These are phyloP conservation scores for Drosophila rellima DNA, from an alignment of 2,888 invertebrate species.

Conservation along the genomic window DNA sequence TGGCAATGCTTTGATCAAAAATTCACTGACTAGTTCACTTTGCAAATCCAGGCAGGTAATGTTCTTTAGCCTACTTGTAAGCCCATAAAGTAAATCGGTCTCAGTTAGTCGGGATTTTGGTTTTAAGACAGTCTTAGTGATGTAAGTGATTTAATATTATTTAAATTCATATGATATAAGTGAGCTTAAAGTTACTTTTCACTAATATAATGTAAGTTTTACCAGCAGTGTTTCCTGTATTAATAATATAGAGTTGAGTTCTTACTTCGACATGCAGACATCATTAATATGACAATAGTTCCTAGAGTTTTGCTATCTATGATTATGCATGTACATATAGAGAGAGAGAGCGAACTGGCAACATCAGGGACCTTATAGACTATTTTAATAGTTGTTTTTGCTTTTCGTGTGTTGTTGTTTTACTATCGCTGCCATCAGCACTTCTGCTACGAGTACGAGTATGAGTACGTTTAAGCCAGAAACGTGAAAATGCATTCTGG, in stretches of 20 bases:
- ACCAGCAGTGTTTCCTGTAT: too few relatives aligned
- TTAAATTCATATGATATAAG: neutral
- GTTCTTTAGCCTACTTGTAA: neutral
- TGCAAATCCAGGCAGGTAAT: neutral
- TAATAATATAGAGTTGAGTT: neutral
- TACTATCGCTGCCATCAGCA: slow-evolving; percentile 56
- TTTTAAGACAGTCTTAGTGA: neutral
- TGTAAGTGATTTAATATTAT: too few relatives aligned
- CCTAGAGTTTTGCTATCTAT: neutral
- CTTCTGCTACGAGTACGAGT: slow-evolving; percentile 26
- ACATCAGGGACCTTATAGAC: slow-evolving; percentile 29
- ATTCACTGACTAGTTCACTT: slow-evolving; percentile 4
- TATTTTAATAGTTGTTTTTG: slow-evolving; percentile 10
- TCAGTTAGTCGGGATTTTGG: neutral
- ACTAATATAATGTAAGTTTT: too few relatives aligned
- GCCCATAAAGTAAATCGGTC: neutral
- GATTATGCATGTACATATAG: slow-evolving; percentile 2
- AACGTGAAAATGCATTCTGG: slow-evolving; percentile 57
- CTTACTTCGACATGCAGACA: slow-evolving; percentile 1
- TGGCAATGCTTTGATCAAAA: slow-evolving; percentile 9
- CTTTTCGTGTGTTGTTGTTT: slow-evolving; percentile 17
- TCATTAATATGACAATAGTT: slow-evolving; percentile 21
- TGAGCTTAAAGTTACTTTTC: neutral
- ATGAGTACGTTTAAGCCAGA: slow-evolving; percentile 34
- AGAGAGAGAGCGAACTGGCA: neutral